Percentiles rank a stretch among this genome's conserved stretches.
These are phyloP conservation scores for Eulemur mongoz DNA, from an alignment of 2,797 vertebrate species.

Conservation along the genomic window DNA sequence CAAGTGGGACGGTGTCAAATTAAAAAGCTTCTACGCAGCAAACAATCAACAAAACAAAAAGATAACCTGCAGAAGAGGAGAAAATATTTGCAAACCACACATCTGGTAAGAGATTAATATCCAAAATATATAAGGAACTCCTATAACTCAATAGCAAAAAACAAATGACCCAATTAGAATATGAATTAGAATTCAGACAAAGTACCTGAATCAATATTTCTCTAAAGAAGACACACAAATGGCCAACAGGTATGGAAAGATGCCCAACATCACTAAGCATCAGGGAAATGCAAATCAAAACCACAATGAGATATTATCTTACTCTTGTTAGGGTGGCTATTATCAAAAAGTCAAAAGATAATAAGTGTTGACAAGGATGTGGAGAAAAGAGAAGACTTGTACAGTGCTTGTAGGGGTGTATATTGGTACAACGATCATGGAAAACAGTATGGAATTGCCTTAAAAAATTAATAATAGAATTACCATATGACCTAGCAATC, in stretches of 20 bases:
- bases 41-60: not conserved
- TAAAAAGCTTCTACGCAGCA: not conserved
- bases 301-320: not conserved
- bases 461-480: not conserved
- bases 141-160: not conserved
- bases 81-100: not conserved
- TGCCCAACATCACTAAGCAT: not conserved
- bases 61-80: not conserved
- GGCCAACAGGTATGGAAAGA: not conserved
- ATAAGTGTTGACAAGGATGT: not conserved
- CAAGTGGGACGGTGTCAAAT: not conserved
- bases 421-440: not conserved
- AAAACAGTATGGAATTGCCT: not conserved
- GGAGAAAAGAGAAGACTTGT: not conserved
- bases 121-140: not conserved
- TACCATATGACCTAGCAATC: not conserved
- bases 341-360: not conserved
- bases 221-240: not conserved
- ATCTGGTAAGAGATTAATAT: not conserved
- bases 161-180: not conserved
- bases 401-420: not conserved
- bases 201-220: not conserved
- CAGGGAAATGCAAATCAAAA: not conserved
- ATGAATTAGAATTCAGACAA: not conserved
- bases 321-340: not conserved